Evolutionary conservation across 2,888 invertebrate species (phyloP).

Genomic region (Galerucella pusilla): DNA sequence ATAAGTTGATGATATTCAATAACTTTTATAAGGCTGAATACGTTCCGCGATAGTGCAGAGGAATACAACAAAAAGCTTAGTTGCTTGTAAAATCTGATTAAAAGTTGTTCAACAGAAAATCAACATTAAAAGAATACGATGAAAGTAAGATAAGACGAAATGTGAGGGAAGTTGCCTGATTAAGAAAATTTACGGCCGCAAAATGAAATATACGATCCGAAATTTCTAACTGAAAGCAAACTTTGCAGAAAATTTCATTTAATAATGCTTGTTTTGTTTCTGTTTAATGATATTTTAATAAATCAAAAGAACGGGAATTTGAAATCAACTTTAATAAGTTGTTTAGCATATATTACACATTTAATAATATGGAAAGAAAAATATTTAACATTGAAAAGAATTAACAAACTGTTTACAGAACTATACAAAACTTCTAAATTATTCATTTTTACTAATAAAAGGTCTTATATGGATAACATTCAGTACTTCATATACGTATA

Average conservation of each 20-base stretch:
- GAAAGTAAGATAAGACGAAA: neutral
- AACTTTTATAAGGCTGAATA: neutral
- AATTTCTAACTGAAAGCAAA: slow-evolving; percentile 3
- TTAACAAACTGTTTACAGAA: no score
- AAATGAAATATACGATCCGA: neutral
- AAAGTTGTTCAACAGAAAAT: slow-evolving; percentile 4
- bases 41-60: no score
- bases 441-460: no score
- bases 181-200: neutral
- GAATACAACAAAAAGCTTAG: neutral
- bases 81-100: slow-evolving; percentile 1
- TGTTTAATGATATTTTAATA: neutral
- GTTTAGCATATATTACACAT: neutral
- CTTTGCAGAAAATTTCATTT: slow-evolving; percentile 8
- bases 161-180: neutral
- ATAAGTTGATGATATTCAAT: neutral
- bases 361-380: neutral
- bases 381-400: neutral
- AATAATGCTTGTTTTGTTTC: slow-evolving; percentile 2
- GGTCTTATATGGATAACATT: no score
- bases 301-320: neutral
- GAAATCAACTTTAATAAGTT: neutral
- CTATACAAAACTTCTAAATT: no score
- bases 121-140: neutral
- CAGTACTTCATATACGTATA: neutral